A percentile compares a stretch with the other conserved stretches of the same genome.
These are phyloP conservation scores for Acrobasis consociella DNA, from an alignment of 2,888 invertebrate genomes.

Conservation along the genomic window DNA sequence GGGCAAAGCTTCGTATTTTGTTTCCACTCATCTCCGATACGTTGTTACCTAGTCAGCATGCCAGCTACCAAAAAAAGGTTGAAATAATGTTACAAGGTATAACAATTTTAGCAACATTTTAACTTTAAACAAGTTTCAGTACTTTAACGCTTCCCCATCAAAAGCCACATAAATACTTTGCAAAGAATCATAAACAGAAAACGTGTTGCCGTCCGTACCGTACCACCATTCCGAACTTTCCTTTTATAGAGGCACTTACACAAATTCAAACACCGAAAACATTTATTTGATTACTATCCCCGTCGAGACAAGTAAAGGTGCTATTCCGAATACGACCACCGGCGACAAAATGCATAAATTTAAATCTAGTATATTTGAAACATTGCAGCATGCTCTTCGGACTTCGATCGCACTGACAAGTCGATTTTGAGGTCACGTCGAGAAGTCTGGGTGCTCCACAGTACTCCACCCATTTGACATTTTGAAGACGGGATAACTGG, in stretches of 20 bases:
- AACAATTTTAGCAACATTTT: not conserved
- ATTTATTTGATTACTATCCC: conserved; percentile 47
- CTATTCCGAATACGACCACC: conserved; percentile 20
- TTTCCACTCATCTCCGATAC: too few relatives aligned
- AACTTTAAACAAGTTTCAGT: conserved; percentile 1
- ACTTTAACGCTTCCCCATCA: conserved; percentile 1
- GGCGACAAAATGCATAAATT: conserved; percentile 13
- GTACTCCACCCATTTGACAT: too few relatives aligned
- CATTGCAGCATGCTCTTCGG: not conserved
- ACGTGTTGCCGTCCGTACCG: conserved; percentile 50
- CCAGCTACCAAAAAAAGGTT: too few relatives aligned
- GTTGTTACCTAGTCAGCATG: too few relatives aligned
- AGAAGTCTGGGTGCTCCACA: too few relatives aligned
- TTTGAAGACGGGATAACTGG: too few relatives aligned
- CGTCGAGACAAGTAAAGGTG: conserved; percentile 29
- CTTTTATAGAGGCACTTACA: conserved; percentile 49
- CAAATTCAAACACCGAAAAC: conserved; percentile 47
- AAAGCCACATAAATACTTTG: conserved; percentile 50
- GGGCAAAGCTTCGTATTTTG: too few relatives aligned
- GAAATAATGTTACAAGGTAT: too few relatives aligned
- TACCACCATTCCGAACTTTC: conserved; percentile 53
- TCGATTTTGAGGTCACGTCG: too few relatives aligned
- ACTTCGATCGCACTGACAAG: not conserved
- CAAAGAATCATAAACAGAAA: conserved; percentile 59
- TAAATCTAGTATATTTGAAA: conserved; percentile 6